Evolutionary conservation across 2,113 vertebrate genomes (phyloP), one percentile per base, ranked within the genome.

Genomic region (Indicator indicator): DNA sequence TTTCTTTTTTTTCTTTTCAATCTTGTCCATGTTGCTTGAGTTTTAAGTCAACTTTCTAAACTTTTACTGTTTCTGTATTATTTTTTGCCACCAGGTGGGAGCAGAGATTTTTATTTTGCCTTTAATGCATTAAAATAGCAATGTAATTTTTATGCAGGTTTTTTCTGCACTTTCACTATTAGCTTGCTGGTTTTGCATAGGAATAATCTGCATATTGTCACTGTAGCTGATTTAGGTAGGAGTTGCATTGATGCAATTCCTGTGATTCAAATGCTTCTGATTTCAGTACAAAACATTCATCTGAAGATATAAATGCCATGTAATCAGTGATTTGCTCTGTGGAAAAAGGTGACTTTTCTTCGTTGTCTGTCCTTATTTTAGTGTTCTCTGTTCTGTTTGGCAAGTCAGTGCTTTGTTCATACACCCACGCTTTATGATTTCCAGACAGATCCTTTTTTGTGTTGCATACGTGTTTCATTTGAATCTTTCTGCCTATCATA

Each of bases 71-170:
- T 83, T 69, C 67, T 90, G 38, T 89, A 24, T 40, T 89, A 8
- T 32, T 86, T 83, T 83, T 77, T 76, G n/a, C 83, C 56, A 77
- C 60, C 56, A 77, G 46, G 76, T 72, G 79, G 94, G 73, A 90
- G 88, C 90, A 92, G 84, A 90, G 89, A 24, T 52, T 76, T 33
- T 32, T 44, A 9, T 42, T 91, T 73, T 64, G 7, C 73, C 78
- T 85, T 74, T 27, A 64, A 1, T 65, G 11, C 54, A 62, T 74
- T 54, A 40, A 83, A 87, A 83, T 54, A 73, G 27, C 55, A 52
- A 1, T 78, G n/a, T 54, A 33, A 44, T 33, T 87, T 83, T 46
- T 20, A 16, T 7, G 6, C 5, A 1, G 10, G 10, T 81, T 89
- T 86, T 50, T 88, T 69, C 16, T 83, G 14, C 33, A 60, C 24